Percentiles rank a stretch among this genome's conserved stretches.
These are phyloP conservation scores for Pangasius krempfi DNA, from an alignment of 2,797 vertebrate species.

Conservation along the genomic window DNA sequence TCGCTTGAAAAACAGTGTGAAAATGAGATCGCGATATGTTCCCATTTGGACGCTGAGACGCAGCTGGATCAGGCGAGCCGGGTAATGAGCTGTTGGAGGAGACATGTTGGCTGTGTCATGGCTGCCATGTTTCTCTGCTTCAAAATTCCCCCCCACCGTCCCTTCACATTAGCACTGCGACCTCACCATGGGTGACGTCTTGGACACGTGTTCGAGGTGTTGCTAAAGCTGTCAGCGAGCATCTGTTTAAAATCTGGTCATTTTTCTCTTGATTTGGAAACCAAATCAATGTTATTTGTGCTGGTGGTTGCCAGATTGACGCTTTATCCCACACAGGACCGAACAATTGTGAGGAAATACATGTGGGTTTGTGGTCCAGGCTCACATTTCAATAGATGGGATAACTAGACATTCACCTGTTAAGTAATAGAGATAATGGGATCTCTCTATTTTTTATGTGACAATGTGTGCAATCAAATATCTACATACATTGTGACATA, in stretches of 20 bases:
- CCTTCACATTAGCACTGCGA: conserved; percentile 38
- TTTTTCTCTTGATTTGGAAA: conserved; percentile 54
- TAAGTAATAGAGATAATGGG: not conserved
- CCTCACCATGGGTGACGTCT: conserved; percentile 43
- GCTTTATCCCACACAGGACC: conserved; percentile 62
- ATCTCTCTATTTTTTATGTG: not conserved
- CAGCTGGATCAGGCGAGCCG: conserved; percentile 59
- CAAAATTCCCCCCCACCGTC: conserved; percentile 8
- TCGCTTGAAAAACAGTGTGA: conserved; percentile 48
- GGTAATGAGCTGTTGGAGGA: conserved; percentile 68
- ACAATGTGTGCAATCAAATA: not conserved
- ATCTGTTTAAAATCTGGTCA: conserved; percentile 49
- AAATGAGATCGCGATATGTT: conserved; percentile 38
- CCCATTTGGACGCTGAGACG: conserved; percentile 56
- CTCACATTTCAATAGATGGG: conserved; percentile 38
- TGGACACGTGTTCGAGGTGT: conserved; percentile 29
- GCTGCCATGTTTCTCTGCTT: conserved; percentile 21
- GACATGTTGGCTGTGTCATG: conserved; percentile 67
- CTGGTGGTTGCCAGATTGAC: conserved; percentile 65
- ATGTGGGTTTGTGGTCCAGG: conserved; percentile 45
- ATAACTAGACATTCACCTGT: conserved; percentile 5
- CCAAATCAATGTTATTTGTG: conserved; percentile 62
- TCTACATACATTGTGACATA: not conserved
- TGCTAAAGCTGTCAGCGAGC: conserved; percentile 45
- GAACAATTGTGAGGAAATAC: conserved; percentile 66